phyloP scores from a whole-genome alignment of 2,888 invertebrate genomes.

The Stomorhina lunata region DNA sequence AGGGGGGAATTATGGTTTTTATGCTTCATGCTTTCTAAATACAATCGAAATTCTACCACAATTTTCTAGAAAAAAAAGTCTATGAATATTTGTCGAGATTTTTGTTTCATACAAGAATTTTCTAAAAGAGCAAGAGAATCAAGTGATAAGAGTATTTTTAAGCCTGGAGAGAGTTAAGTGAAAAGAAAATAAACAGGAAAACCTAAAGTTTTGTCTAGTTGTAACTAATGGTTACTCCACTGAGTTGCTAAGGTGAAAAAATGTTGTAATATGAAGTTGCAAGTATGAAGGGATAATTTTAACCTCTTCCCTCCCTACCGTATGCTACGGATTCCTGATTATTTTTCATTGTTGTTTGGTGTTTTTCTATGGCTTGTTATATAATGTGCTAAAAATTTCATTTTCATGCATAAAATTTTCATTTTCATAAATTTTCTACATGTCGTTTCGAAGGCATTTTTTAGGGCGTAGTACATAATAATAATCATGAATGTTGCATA shows the following conservation, averaged over 20 bases:
- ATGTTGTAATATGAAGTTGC: constrained; percentile 30
- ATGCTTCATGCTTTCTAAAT: constrained; percentile 30
- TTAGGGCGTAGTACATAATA: constrained; percentile 58
- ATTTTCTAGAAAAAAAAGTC: constrained; percentile 29
- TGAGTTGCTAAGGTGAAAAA: background rate
- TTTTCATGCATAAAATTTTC: constrained; percentile 63
- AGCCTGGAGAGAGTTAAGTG: background rate
- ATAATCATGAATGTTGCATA: constrained; percentile 1
- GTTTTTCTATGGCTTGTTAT: constrained; percentile 36
- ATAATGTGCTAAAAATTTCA: constrained; percentile 61
- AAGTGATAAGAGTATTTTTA: background rate
- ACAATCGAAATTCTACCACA: constrained; percentile 40
- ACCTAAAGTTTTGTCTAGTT: background rate
- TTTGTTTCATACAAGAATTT: background rate
- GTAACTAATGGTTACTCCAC: constrained; percentile 38
- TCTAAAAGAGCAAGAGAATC: background rate
- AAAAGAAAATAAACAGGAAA: constrained; percentile 13
- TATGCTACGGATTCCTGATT: background rate
- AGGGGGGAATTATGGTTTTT: constrained; percentile 33
- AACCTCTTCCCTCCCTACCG: background rate
- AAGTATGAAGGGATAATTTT: background rate
- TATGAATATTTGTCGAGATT: constrained; percentile 2
- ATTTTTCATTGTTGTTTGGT: constrained; percentile 4
- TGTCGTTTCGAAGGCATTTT: constrained; percentile 25
- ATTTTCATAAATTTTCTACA: constrained; percentile 64